These are phyloP conservation scores for human DNA, from an alignment of 2,113 vertebrate species.

Conservation along the genomic window GRCh38 chr9:26987501-26988000, in stretches of 20 bases:
- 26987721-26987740: background rate
- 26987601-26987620: constrained; percentile 29
- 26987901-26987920: background rate
- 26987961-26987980: too few relatives aligned
- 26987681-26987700: background rate
- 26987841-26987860: background rate
- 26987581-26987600: background rate
- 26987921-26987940: constrained; percentile 17
- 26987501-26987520: background rate
- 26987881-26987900: background rate
- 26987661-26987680: constrained; percentile 1
- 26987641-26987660: constrained; percentile 1
- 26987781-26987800: background rate
- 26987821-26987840: background rate
- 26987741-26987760: constrained; percentile 11
- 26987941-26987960: too few relatives aligned
- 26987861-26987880: background rate
- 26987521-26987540: background rate
- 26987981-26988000: too few relatives aligned
- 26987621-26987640: background rate
- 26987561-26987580: background rate
- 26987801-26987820: background rate
- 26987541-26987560: background rate
- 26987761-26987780: background rate
- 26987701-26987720: background rate